These are phyloP conservation scores for Lottia gigantea DNA, from an alignment of 2,888 invertebrate species.

Conservation along the genomic window DNA sequence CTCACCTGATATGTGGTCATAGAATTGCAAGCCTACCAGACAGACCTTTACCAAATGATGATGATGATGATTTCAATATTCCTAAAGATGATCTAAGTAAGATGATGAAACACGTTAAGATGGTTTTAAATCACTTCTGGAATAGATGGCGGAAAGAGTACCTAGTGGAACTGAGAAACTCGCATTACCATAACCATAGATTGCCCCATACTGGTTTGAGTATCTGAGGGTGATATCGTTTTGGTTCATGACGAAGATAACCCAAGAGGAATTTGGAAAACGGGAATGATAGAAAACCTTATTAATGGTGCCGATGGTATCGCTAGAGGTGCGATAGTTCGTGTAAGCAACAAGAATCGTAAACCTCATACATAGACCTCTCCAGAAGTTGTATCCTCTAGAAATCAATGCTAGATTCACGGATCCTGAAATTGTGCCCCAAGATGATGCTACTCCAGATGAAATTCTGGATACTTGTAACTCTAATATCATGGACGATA, in stretches of 20 bases:
- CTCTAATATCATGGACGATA: neutral
- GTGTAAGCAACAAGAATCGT: neutral
- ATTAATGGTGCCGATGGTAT: neutral
- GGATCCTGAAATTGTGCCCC: neutral
- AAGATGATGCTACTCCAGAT: neutral
- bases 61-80: too few relatives aligned
- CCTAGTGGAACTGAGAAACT: neutral
- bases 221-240: neutral
- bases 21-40: neutral
- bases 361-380: neutral
- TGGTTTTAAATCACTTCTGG: neutral
- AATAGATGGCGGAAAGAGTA: neutral
- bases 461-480: neutral
- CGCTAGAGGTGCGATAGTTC: neutral
- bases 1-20: neutral
- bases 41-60: neutral
- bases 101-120: neutral
- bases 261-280: neutral
- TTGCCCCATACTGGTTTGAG: neutral
- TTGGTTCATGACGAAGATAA: neutral
- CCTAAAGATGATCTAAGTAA: neutral
- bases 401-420: neutral
- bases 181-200: neutral
- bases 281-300: neutral
- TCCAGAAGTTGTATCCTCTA: neutral